Conservation (phyloP, 2,113 vertebrate species). For the Malurus alboscapulatus region DNA sequence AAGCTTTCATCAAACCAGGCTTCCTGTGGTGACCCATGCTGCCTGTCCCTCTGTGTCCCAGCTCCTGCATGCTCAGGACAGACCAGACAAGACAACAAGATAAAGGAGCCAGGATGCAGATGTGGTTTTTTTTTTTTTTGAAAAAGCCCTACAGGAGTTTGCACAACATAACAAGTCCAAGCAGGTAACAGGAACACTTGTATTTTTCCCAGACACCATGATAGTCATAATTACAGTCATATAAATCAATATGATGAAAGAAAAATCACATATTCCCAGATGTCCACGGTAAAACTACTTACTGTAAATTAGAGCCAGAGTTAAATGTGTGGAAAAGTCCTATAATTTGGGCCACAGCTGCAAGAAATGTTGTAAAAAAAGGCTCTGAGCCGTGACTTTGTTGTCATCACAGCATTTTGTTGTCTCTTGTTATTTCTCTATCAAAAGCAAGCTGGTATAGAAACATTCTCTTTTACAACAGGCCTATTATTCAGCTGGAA, state of each 20-base stretch:
- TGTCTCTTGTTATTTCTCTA: conserved; percentile 25
- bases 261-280: conserved; percentile 64
- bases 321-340: conserved; percentile 46
- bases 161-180: conserved; percentile 15
- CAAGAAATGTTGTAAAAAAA: conserved; percentile 52
- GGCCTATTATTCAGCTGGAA: conserved; percentile 14
- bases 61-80: neutral
- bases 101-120: neutral
- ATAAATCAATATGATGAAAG: conserved; percentile 70
- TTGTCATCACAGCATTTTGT: conserved; percentile 61
- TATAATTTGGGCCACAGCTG: conserved; percentile 56
- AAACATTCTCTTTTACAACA: conserved; percentile 34
- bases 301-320: conserved; percentile 52
- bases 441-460: conserved; percentile 22
- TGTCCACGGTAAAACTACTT: conserved; percentile 25
- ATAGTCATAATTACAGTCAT: conserved; percentile 59
- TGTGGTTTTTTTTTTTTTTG: neutral
- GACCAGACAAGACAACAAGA: neutral
- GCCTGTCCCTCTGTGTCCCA: neutral
- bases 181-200: conserved; percentile 32
- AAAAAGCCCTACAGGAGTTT: neutral
- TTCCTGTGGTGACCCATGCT: accelerated
- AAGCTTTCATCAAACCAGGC: neutral
- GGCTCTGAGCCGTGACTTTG: conserved; percentile 33
- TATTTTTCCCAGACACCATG: conserved; percentile 33